Conservation (phyloP, 2,888 invertebrate species). For the Melitaea athalia region DNA sequence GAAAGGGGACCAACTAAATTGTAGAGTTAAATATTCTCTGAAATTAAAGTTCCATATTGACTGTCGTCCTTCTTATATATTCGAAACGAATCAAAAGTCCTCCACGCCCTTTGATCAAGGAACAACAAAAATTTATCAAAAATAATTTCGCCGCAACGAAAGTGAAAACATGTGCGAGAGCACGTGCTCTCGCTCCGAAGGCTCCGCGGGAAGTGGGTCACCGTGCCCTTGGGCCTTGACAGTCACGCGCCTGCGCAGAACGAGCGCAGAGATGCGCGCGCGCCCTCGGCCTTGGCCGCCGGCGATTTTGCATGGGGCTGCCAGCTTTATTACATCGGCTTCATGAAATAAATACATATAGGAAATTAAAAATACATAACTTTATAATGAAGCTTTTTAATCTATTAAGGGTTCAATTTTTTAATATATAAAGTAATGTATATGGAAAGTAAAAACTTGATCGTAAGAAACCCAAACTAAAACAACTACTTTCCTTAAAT, state of each 20-base stretch:
- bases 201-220: conserved; percentile 67
- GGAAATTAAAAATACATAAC: neutral
- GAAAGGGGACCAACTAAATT: too few relatives aligned
- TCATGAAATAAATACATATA: neutral
- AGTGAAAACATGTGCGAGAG: conserved; percentile 29
- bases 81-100: neutral
- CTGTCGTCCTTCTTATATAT: neutral
- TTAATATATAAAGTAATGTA: too few relatives aligned
- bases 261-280: conserved; percentile 30
- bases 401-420: too few relatives aligned
- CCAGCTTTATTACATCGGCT: neutral
- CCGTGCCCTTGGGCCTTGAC: conserved; percentile 74
- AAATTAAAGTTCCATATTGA: neutral
- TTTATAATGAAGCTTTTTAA: neutral
- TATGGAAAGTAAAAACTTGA: too few relatives aligned
- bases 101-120: neutral
- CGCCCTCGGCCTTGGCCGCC: conserved; percentile 45
- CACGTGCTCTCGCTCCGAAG: conserved; percentile 57
- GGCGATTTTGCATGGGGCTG: conserved; percentile 18
- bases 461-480: too few relatives aligned
- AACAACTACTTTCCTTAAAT: too few relatives aligned
- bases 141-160: conserved; percentile 5
- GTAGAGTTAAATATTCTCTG: too few relatives aligned
- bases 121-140: neutral
- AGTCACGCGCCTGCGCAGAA: conserved; percentile 43